These are phyloP conservation scores for Anastatus disparis DNA, from an alignment of 1,140 invertebrate species.

Conservation along the genomic window DNA sequence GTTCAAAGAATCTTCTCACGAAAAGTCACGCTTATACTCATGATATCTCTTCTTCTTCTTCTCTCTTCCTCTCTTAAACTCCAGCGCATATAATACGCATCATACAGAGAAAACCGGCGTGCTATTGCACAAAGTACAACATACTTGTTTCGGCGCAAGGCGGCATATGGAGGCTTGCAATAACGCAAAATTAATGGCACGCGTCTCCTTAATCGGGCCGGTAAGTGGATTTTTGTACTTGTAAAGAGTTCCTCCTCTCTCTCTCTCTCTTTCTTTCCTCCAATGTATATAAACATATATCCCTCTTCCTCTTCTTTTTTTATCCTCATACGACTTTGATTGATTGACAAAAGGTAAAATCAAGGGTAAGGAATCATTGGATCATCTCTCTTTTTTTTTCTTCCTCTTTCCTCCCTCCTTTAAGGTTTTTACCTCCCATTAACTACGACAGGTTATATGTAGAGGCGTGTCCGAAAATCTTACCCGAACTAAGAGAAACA, in stretches of 20 bases:
- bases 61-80: conserved; percentile 22
- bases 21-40: conserved; percentile 32
- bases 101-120: too few relatives aligned
- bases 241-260: conserved; percentile 6
- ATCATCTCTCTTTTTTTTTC: too few relatives aligned
- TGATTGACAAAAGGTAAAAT: conserved; percentile 44
- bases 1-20: conserved; percentile 32
- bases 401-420: background rate
- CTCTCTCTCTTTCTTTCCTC: background rate
- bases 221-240: conserved; percentile 36
- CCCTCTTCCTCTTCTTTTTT: too few relatives aligned
- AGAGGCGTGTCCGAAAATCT: conserved; percentile 14
- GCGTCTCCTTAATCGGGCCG: conserved; percentile 34
- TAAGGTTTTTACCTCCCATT: conserved; percentile 8
- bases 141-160: too few relatives aligned
- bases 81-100: too few relatives aligned
- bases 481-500: conserved; percentile 29
- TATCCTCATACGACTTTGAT: conserved; percentile 29
- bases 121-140: too few relatives aligned
- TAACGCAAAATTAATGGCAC: conserved; percentile 39
- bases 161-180: too few relatives aligned
- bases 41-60: too few relatives aligned
- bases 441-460: background rate
- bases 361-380: too few relatives aligned
- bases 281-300: too few relatives aligned